Percentiles rank a stretch among this genome's conserved stretches.
Evolutionary conservation across 92 coral and sea anemone genomes (phyloP).

Genomic region (Isaurus tuberculatus): DNA sequence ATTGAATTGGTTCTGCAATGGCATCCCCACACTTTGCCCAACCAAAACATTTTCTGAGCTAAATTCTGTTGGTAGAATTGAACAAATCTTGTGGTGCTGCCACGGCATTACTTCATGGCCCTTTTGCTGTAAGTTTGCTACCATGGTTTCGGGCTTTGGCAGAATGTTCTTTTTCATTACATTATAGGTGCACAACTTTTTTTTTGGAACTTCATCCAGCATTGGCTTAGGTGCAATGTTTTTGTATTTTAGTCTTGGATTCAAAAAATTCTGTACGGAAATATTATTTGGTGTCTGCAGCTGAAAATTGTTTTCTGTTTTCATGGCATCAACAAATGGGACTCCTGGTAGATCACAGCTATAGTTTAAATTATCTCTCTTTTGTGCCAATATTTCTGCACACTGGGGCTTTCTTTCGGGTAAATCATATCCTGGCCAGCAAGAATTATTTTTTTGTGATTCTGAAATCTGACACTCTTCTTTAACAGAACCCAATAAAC

Average conservation of each 20-base stretch:
- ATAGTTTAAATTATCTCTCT: background rate
- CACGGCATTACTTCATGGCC: background rate
- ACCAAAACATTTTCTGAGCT: background rate
- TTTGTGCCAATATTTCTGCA: background rate
- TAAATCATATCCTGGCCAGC: background rate
- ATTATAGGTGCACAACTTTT: background rate
- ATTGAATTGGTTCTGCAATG: conserved; percentile 7
- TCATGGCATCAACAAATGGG: conserved; percentile 4
- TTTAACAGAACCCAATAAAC: background rate
- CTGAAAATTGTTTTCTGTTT: conserved; percentile 17
- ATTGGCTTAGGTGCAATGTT: conserved; percentile 36
- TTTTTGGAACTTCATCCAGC: conserved; percentile 1
- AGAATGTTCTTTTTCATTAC: conserved; percentile 14
- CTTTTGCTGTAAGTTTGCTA: background rate
- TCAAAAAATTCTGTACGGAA: background rate
- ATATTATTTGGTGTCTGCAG: conserved; percentile 10
- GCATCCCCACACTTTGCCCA: background rate
- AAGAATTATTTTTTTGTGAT: background rate
- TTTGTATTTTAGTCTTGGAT: conserved; percentile 17
- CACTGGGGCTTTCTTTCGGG: background rate
- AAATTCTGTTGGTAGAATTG: background rate
- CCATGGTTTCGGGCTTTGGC: conserved; percentile 3
- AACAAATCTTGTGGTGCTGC: background rate
- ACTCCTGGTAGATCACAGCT: background rate
- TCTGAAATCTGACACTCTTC: background rate